Base-by-base conservation (phyloP, 2,888 invertebrate species). In the Laspeyria flexula region DNA sequence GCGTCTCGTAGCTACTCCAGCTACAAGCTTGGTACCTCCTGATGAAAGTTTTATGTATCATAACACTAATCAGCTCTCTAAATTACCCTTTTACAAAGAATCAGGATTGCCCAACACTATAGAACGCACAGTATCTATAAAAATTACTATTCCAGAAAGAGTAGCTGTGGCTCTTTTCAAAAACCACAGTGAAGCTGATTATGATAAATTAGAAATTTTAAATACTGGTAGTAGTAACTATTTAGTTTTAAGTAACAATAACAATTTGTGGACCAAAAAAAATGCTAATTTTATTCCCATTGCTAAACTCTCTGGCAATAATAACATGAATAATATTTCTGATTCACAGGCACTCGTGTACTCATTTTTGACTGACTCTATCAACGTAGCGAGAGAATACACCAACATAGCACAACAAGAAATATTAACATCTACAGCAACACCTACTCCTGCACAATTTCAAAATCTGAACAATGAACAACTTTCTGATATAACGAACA, bases 301-400 rank as follows among this genome's bases (percentile, higher is more conserved):
- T n/a, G 90, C 86, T 5, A 88, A 83, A 73, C 60, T 89, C 39
- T 76, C 80, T 23, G 76, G 76, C 54, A 81, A 82, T 79, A 85
- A 87, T 80, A 79, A 79, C 57, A 69, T 81, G 43, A 86, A 85
- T 57, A 69, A 65, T 13, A 69, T 89, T 86, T 91, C 90, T 79
- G 77, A 86, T 91, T 90, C 92, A 81, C 91, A 91, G 88, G 90
- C 88, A 54, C 71, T 91, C 78, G 89, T 90, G 75, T 88, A 88
- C 70, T 89, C 89, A 15, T 81, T 91, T 60, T 76, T 92, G 74
- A 84, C 88, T 43, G 90, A 90, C 69, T 90, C 92, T 23, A 80
- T 91, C 50, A 91, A 90, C 63, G 81, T 83, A 47, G 92, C 89
- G 16, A 90, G 88, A 66, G 84, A 86, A 65, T 89, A 90, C 60